Evolutionary conservation across 1,140 invertebrate species (phyloP).

Genomic region (Mamestra configurata): DNA sequence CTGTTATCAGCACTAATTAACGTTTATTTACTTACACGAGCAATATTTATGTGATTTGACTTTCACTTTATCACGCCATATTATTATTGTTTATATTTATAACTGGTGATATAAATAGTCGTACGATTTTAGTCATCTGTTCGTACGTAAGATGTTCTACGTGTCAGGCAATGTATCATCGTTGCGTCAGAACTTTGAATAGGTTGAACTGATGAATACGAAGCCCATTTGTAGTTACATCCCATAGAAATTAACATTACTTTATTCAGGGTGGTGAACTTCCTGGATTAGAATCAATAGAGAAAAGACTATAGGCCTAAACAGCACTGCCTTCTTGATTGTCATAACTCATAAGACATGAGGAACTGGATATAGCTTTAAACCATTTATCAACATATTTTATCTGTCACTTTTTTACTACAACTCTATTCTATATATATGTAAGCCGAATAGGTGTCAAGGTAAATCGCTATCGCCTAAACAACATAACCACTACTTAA

Average conservation of each 20-base stretch:
- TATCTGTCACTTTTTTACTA: too few relatives aligned
- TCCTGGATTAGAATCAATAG: too few relatives aligned
- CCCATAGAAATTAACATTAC: too few relatives aligned
- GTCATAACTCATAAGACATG: too few relatives aligned
- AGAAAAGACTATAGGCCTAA: too few relatives aligned
- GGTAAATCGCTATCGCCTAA: background rate
- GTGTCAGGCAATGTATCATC: background rate
- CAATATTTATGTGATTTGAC: background rate
- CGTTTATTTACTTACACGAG: background rate
- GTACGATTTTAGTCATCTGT: slow-evolving; percentile 11
- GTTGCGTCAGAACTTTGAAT: background rate
- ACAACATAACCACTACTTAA: slow-evolving; percentile 1
- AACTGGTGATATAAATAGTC: slow-evolving; percentile 15
- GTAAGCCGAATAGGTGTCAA: background rate
- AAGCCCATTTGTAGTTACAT: too few relatives aligned
- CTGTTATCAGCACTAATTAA: background rate
- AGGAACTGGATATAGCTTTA: too few relatives aligned
- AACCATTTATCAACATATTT: too few relatives aligned
- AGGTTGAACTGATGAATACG: background rate
- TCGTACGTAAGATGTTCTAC: background rate
- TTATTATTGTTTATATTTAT: slow-evolving; percentile 26
- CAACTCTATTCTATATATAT: too few relatives aligned
- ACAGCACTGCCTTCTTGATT: too few relatives aligned
- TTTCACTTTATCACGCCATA: slow-evolving; percentile 25
- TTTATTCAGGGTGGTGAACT: too few relatives aligned